Evolutionary conservation across 2,113 vertebrate species (phyloP).

Genomic region (Ictalurus furcatus): DNA sequence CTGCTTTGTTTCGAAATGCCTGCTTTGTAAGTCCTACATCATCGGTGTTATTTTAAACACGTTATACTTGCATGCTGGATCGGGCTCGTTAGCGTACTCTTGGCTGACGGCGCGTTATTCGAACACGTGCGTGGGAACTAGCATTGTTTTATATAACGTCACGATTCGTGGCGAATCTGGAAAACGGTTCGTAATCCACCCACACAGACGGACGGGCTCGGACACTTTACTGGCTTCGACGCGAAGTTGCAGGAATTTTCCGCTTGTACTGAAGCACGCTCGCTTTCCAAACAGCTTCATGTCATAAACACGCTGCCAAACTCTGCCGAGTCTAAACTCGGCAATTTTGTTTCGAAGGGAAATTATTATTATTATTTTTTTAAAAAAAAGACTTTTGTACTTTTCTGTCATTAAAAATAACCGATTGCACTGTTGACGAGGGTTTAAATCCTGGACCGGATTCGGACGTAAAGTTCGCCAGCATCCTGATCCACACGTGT

Average conservation of each 20-base stretch:
- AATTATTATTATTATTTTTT: not conserved
- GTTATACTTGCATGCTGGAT: not conserved
- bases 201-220: not conserved
- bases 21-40: not conserved
- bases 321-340: not conserved
- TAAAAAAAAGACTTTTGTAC: not conserved
- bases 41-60: not conserved
- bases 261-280: not conserved
- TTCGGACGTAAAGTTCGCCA: not conserved
- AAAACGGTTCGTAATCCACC: not conserved
- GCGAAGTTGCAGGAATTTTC: not conserved
- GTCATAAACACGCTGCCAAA: conserved; percentile 13
- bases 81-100: not conserved
- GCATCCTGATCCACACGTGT: not conserved
- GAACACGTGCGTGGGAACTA: not conserved
- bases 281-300: not conserved
- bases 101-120: not conserved
- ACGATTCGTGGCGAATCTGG: not conserved
- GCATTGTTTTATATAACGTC: not conserved
- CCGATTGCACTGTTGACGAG: not conserved
- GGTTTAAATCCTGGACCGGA: not conserved
- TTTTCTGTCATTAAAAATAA: not conserved
- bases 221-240: not conserved
- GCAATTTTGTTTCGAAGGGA: not conserved
- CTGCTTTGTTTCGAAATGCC: not conserved